These are phyloP conservation scores for Drosophila picticornis DNA, from an alignment of 2,888 invertebrate species.

Conservation along the genomic window DNA sequence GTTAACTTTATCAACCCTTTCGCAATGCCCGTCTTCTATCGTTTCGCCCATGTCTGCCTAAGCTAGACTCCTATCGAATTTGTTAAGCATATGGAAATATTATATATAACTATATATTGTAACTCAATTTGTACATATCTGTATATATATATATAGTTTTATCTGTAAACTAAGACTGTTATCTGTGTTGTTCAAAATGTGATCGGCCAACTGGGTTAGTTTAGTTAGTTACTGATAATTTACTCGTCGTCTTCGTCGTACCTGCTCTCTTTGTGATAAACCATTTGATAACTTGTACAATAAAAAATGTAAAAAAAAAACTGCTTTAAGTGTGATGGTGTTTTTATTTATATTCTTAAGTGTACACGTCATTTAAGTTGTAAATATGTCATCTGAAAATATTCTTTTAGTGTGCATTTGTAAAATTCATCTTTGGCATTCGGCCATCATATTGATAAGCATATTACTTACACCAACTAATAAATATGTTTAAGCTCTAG, in stretches of 20 bases:
- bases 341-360: constrained; percentile 29
- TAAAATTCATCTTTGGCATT: background rate
- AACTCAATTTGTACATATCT: constrained; percentile 29
- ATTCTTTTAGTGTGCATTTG: background rate
- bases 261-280: constrained; percentile 63
- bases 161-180: constrained; percentile 46
- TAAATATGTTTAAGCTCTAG: background rate
- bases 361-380: background rate
- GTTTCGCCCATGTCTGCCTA: constrained; percentile 78
- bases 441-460: background rate
- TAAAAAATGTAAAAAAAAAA: constrained; percentile 47
- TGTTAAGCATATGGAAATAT: constrained; percentile 43
- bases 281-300: constrained; percentile 47
- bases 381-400: background rate
- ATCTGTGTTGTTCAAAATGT: constrained; percentile 49
- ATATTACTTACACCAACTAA: background rate
- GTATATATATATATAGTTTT: constrained; percentile 16
- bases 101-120: constrained; percentile 11
- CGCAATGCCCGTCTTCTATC: constrained; percentile 82
- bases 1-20: constrained; percentile 83
- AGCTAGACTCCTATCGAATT: constrained; percentile 48
- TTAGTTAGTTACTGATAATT: constrained; percentile 32
- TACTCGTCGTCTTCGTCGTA: constrained; percentile 30
- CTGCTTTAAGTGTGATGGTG: constrained; percentile 43
- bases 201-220: constrained; percentile 43